phyloP scores from a whole-genome alignment of 2,113 vertebrate genomes.

The Shinisaurus crocodilurus region DNA sequence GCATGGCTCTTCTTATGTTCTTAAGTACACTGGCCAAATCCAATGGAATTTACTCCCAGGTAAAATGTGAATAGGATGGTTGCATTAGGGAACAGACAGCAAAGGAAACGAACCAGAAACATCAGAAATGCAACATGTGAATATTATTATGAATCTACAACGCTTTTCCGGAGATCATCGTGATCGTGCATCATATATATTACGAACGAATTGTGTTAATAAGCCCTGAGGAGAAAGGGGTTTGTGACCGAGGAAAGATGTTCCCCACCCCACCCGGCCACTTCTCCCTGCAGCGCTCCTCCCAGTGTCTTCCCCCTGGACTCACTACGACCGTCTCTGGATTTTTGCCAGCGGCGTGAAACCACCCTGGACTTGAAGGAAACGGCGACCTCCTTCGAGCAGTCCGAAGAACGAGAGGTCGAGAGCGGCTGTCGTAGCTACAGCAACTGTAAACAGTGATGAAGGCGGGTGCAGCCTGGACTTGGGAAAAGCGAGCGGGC shows the following conservation, averaged over 20 bases:
- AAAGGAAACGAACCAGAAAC: background rate
- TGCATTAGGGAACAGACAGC: no score
- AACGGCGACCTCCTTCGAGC: background rate
- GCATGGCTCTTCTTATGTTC: no score
- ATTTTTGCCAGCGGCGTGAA: background rate
- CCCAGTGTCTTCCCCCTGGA: background rate
- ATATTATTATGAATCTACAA: no score
- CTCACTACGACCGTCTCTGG: background rate
- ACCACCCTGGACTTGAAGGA: background rate
- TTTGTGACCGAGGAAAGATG: background rate
- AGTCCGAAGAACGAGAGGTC: background rate
- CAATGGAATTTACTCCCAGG: background rate
- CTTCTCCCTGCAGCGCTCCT: background rate
- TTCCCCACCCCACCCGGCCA: no score
- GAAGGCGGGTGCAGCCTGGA: background rate
- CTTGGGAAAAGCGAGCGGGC: background rate
- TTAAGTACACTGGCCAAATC: no score
- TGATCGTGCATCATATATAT: background rate
- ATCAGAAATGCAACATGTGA: background rate
- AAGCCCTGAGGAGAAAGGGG: background rate
- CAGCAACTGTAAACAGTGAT: constrained; percentile 16
- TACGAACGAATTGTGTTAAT: no score
- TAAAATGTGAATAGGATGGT: background rate
- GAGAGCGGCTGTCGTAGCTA: constrained; percentile 12
- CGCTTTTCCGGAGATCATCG: background rate